Evolutionary conservation across 2,797 vertebrate genomes (phyloP).

Genomic region (Loris lydekkerianus): DNA sequence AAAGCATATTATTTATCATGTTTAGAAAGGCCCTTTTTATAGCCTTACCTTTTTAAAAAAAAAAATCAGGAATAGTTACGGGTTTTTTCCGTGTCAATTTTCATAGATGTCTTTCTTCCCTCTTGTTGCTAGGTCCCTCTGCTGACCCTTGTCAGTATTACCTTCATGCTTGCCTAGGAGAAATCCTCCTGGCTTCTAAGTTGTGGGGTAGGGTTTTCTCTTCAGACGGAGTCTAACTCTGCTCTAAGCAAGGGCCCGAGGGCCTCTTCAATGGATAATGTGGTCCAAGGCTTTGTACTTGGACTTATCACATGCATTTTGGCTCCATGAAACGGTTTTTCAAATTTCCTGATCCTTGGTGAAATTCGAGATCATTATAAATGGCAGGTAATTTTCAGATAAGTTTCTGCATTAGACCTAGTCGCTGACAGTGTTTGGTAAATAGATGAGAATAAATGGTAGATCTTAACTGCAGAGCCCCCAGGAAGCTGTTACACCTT

Average conservation of each 20-base stretch:
- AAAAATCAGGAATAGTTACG: background rate
- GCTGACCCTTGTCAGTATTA: background rate
- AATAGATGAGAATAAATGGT: conserved; percentile 71
- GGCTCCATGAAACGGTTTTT: conserved; percentile 29
- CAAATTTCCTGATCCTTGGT: conserved; percentile 45
- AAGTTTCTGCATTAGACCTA: conserved; percentile 14
- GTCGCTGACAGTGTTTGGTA: conserved; percentile 74
- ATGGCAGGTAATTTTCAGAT: conserved; percentile 63
- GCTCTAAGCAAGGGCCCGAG: background rate
- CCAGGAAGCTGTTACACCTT: conserved; percentile 17
- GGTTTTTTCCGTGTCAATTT: background rate
- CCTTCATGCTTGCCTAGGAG: background rate
- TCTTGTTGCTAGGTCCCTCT: background rate
- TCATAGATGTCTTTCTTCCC: background rate
- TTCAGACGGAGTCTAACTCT: background rate
- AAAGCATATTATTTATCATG: background rate
- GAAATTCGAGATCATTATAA: conserved; percentile 59
- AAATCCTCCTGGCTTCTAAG: background rate
- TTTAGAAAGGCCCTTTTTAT: conserved; percentile 1
- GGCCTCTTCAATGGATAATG: background rate
- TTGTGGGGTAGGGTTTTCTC: background rate
- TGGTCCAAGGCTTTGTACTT: background rate
- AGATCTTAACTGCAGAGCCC: background rate
- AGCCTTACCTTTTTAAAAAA: background rate
- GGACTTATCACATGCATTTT: background rate